A percentile compares a stretch with the other conserved stretches of the same genome.
Evolutionary conservation across 2,113 vertebrate species (phyloP).

Genomic region (Candoia aspera): DNA sequence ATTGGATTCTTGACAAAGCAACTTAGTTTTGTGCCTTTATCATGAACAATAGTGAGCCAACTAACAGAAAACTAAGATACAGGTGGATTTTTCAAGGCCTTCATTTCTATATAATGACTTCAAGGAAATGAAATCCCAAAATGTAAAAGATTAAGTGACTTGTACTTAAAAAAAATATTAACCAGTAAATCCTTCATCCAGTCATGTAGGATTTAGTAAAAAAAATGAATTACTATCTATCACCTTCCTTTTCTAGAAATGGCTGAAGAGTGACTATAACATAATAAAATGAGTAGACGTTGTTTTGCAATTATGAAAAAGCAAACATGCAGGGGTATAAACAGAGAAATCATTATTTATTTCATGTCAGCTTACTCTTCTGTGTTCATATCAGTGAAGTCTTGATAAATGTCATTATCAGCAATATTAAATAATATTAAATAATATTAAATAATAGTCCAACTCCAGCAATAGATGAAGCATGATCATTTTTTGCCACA

Average conservation of each 20-base stretch:
- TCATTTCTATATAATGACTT: constrained; percentile 8
- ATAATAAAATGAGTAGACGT: constrained; percentile 48
- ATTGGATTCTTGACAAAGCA: constrained; percentile 12
- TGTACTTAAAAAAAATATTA: constrained; percentile 56
- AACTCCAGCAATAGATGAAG: background rate
- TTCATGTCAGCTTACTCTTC: fast-evolving
- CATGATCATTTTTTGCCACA: background rate
- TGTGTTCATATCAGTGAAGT: background rate
- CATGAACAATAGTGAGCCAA: constrained; percentile 6
- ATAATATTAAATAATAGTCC: background rate
- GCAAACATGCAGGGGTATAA: constrained; percentile 28
- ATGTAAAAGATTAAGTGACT: constrained; percentile 57
- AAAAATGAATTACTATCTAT: constrained; percentile 60
- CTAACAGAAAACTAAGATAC: background rate
- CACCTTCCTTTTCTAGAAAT: constrained; percentile 55
- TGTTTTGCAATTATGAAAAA: constrained; percentile 61
- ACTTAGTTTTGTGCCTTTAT: background rate
- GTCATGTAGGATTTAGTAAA: constrained; percentile 60
- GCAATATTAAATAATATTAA: background rate
- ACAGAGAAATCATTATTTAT: background rate
- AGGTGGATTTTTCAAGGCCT: fast-evolving
- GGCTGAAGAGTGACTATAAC: constrained; percentile 54
- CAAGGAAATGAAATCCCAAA: constrained; percentile 26
- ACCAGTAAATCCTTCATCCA: constrained; percentile 60
- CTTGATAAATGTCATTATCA: background rate